phyloP scores from a whole-genome alignment of 2,888 invertebrate species.

The Bembecia ichneumoniformis region DNA sequence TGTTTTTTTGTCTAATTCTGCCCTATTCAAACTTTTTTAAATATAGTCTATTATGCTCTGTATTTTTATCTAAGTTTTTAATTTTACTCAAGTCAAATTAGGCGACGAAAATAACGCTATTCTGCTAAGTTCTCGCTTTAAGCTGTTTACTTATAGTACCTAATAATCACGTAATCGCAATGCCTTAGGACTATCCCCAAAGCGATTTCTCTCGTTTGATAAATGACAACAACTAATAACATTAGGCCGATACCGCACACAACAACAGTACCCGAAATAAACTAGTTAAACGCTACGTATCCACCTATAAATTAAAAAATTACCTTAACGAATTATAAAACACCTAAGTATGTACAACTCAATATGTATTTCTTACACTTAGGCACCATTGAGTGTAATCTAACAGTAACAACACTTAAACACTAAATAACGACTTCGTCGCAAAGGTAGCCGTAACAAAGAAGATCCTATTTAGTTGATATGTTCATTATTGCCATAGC shows the following conservation, averaged over 20 bases:
- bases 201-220: too few species aligned
- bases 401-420: constrained; percentile 26
- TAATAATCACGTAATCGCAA: too few species aligned
- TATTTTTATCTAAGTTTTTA: too few species aligned
- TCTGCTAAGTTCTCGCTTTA: too few species aligned
- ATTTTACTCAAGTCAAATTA: too few species aligned
- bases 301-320: background rate
- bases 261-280: background rate
- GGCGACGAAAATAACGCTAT: too few species aligned
- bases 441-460: constrained; percentile 32
- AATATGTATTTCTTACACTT: constrained; percentile 13
- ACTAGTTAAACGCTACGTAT: background rate
- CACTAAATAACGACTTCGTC: constrained; percentile 52
- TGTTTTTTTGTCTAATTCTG: too few species aligned
- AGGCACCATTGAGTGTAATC: constrained; percentile 31
- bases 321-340: background rate
- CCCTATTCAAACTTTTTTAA: too few species aligned
- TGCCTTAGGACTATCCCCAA: too few species aligned
- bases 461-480: constrained; percentile 43
- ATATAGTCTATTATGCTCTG: too few species aligned
- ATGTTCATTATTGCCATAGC: constrained; percentile 60
- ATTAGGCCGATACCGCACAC: background rate
- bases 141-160: too few species aligned
- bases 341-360: background rate
- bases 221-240: background rate